Conservation (phyloP, 2,113 vertebrate genomes). For the Anoplopoma fimbria region DNA sequence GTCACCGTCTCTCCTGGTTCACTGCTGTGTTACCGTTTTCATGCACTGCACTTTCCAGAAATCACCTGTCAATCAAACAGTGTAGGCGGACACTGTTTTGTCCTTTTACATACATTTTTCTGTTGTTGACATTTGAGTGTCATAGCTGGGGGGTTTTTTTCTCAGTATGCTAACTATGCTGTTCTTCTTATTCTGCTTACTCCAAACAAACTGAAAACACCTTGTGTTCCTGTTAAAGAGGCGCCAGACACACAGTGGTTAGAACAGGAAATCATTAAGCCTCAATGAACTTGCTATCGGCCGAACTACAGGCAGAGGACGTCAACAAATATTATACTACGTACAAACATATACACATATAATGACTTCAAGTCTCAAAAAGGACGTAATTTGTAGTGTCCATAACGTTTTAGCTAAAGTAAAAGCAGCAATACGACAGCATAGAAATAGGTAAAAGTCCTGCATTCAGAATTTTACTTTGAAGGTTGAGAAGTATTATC, state of each 20-base stretch:
- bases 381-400: neutral
- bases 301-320: neutral
- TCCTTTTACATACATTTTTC: slow-evolving; percentile 37
- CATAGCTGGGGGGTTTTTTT: slow-evolving; percentile 1
- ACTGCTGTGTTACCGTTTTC: slow-evolving; percentile 15
- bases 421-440: neutral
- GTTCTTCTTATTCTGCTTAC: slow-evolving; percentile 28
- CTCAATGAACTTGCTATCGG: slow-evolving; percentile 14
- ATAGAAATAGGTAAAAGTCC: neutral
- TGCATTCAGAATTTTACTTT: neutral
- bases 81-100: slow-evolving; percentile 46
- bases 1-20: slow-evolving; percentile 14
- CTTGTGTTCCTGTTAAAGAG: neutral
- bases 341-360: too few species aligned
- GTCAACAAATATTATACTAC: too few species aligned
- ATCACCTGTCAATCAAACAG: slow-evolving; percentile 51
- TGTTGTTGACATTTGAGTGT: slow-evolving; percentile 26
- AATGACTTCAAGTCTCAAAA: neutral
- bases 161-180: neutral
- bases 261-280: neutral
- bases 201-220: slow-evolving; percentile 46
- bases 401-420: neutral
- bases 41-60: slow-evolving; percentile 29
- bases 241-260: slow-evolving; percentile 12
- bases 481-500: neutral